Conservation (phyloP, 2,797 vertebrate species). For the Momotus momota region DNA sequence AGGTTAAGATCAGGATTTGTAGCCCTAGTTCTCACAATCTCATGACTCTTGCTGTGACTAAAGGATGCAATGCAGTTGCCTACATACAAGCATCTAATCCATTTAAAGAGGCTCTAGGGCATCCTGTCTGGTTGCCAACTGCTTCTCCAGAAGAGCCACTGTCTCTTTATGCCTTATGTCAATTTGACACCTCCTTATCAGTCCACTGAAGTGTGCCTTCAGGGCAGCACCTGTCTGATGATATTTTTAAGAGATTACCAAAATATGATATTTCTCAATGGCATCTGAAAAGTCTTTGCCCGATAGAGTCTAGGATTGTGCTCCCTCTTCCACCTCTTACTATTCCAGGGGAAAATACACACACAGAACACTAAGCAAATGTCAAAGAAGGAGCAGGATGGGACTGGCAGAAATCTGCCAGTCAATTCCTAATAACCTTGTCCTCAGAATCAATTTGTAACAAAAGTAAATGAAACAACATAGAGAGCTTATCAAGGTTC, state of each 20-base stretch:
- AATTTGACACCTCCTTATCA: background rate
- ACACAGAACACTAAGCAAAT: background rate
- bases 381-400: background rate
- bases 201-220: background rate
- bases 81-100: background rate
- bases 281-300: background rate
- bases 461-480: background rate
- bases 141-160: background rate
- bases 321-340: background rate
- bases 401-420: background rate
- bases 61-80: background rate
- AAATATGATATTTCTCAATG: background rate
- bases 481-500: background rate
- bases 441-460: background rate
- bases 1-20: background rate
- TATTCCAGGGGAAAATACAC: background rate
- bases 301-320: background rate
- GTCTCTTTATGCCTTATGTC: background rate
- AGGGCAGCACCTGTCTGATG: background rate
- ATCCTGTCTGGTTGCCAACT: background rate
- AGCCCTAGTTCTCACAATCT: background rate
- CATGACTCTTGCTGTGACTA: background rate
- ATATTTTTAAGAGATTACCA: background rate
- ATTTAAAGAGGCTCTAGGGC: background rate
- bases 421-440: background rate